A percentile compares a stretch with the other conserved stretches of the same genome.
Conservation (phyloP, 1,140 invertebrate genomes). For the Cydia fagiglandana region DNA sequence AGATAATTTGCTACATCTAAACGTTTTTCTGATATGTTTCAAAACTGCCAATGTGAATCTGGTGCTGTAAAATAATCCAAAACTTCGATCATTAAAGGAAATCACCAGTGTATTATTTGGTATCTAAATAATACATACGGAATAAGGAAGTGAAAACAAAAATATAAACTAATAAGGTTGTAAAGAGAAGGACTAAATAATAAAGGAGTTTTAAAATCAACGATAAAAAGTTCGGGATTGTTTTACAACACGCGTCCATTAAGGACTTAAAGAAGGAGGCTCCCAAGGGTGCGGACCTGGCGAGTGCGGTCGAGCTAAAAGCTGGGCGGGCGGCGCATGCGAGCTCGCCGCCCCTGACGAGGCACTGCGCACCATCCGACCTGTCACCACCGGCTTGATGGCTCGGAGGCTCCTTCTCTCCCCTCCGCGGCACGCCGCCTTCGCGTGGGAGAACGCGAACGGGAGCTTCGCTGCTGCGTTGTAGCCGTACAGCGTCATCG, state of each 20-base stretch:
- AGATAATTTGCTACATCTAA: background rate
- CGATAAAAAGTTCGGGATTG: background rate
- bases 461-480: slow-evolving; percentile 76
- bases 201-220: background rate
- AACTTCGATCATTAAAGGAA: background rate
- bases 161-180: background rate
- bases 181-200: background rate
- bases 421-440: slow-evolving; percentile 40
- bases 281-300: slow-evolving; percentile 61
- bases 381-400: slow-evolving; percentile 48
- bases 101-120: background rate
- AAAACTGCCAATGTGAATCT: background rate
- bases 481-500: slow-evolving; percentile 71
- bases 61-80: background rate
- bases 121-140: background rate
- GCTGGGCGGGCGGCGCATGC: slow-evolving; percentile 55
- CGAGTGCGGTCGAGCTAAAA: slow-evolving; percentile 55
- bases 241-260: background rate
- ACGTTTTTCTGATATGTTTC: background rate
- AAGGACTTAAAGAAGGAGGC: slow-evolving; percentile 49
- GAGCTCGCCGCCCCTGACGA: slow-evolving; percentile 62
- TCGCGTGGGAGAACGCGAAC: slow-evolving; percentile 72
- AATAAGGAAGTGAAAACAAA: background rate
- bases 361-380: slow-evolving; percentile 74
- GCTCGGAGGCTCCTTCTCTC: slow-evolving; percentile 50